Percentiles rank a stretch among this genome's conserved stretches.
Evolutionary conservation across 2,113 vertebrate genomes (phyloP).

Genomic region (Drymodes brunneopygia): DNA sequence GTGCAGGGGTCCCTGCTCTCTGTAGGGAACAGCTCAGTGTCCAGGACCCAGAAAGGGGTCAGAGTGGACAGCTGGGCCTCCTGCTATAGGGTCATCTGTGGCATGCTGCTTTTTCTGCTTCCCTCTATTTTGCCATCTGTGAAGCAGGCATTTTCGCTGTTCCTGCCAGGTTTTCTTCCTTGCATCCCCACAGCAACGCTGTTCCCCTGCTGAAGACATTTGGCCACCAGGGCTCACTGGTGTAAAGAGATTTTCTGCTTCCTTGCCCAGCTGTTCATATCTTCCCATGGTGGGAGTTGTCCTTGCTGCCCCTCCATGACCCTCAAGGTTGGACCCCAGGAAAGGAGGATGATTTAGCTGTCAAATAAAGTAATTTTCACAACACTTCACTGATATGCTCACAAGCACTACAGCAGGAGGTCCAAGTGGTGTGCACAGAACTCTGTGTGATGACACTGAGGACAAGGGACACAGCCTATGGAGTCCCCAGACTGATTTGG

Average conservation of each 20-base stretch:
- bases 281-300: fast-evolving
- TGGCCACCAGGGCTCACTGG: not conserved
- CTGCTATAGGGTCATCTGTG: not conserved
- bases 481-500: not conserved
- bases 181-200: not conserved
- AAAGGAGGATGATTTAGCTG: not conserved
- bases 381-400: not conserved
- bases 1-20: not conserved
- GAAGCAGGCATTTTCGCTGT: not conserved
- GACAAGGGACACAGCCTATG: too few species aligned
- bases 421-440: not conserved
- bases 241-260: not conserved
- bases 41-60: not conserved
- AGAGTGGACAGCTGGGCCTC: not conserved
- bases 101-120: not conserved
- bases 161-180: not conserved
- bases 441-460: not conserved
- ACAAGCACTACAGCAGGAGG: not conserved
- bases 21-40: not conserved
- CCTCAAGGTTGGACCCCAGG: fast-evolving
- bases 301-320: fast-evolving
- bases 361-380: not conserved
- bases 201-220: not conserved
- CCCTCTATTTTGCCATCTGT: not conserved
- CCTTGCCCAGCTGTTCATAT: not conserved